Base-by-base conservation (phyloP, 2,113 vertebrate genomes). In the Bufo bufo region DNA sequence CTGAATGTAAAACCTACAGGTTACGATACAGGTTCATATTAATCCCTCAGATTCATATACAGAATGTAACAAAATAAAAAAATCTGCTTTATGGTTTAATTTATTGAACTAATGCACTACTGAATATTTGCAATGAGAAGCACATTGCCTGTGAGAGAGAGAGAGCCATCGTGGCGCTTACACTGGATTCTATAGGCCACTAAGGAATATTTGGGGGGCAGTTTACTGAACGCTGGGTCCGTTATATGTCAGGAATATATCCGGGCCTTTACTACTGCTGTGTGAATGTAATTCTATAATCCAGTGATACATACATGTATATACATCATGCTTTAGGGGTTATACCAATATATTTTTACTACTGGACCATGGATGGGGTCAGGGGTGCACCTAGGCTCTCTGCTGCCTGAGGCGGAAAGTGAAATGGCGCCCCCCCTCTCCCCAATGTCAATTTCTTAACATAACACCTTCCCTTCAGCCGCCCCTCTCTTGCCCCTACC, bases 81-180 rank as follows among this genome's bases (percentile, higher is more conserved):
- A 23, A 23, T 3, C 49, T 77, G 47, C 17, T 61, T 61, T 61
- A 61, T 59, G 43, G 56, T 49, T 83, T 83, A 83, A 83, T 83
- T 83, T 83, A 83, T 83, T 83, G 2, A 69, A n/a, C 14, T n/a
- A 19, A 63, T 49, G 66, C 47, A 83, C 81, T 83, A 83, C 81
- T 83, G 81, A 83, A 83, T 52, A 83, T 66, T 66, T 80, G 54
- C 23, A 59, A 80, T 58, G 47, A 19, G 45, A 17, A 81, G 79
- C 33, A 58, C 49, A 77, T 65, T 65, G 59, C 59, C 59, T 61
- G 3, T 19, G 16, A 61, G 3, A 6, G 14, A n/a, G 33, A 33
- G 33, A 33, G 33, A 33, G 33, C 33, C 33, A 33, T 33, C 12
- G 13, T 33, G 23, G 23, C 23, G 4, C 1, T 66, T 23, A 66